Percentiles rank a stretch among this genome's conserved stretches.
phyloP scores from a whole-genome alignment of 1,140 invertebrate species.

The Platyscapa corneri region DNA sequence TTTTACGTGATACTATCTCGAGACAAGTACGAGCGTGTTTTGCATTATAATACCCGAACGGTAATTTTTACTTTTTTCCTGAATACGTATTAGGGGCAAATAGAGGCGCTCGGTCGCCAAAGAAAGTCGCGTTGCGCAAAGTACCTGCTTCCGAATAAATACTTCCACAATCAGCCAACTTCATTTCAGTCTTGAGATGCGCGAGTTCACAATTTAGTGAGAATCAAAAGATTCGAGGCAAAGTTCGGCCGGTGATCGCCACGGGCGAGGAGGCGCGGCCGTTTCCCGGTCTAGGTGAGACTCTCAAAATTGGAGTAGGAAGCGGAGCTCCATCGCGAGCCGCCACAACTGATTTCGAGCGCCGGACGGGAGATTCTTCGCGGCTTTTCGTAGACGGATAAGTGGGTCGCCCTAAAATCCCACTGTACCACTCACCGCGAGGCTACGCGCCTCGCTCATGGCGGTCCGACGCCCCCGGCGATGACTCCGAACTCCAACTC shows the following conservation, averaged over 20 bases:
- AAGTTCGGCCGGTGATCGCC: no score
- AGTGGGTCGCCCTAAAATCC: slow-evolving; percentile 57
- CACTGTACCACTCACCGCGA: slow-evolving; percentile 53
- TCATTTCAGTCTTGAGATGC: no score
- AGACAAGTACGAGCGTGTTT: not conserved
- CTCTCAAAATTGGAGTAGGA: not conserved
- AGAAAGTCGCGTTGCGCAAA: not conserved
- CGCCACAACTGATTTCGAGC: not conserved
- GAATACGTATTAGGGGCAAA: not conserved
- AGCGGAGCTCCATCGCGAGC: not conserved
- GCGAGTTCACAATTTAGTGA: no score
- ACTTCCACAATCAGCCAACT: not conserved
- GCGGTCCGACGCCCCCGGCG: not conserved
- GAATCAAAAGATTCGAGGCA: no score
- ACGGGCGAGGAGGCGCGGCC: no score
- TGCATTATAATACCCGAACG: not conserved
- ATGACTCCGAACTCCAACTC: slow-evolving; percentile 35
- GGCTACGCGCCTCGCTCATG: not conserved
- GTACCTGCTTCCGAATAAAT: not conserved
- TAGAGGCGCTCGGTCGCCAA: no score
- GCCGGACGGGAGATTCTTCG: no score
- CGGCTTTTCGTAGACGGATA: slow-evolving; percentile 12
- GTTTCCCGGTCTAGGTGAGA: no score
- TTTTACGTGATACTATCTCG: not conserved
- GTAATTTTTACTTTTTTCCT: not conserved